Evolutionary conservation across 2,113 vertebrate species (phyloP), one percentile per base, ranked within the genome.

Genomic region (Sander lucioperca): DNA sequence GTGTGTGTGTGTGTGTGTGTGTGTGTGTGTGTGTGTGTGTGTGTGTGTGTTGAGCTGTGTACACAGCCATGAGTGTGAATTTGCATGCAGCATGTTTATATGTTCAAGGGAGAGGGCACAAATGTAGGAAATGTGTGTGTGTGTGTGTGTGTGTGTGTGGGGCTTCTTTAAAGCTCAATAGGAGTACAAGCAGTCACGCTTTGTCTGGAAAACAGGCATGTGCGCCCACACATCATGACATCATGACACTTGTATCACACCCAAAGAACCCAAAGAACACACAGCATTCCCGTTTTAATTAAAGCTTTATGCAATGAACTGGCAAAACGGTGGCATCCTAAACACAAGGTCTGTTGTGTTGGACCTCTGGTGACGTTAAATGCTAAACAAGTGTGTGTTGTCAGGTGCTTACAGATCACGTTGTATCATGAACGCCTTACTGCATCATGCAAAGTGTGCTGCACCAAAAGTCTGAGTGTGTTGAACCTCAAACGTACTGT

Each of bases 151-250:
- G 39, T 14, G 3, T 65, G 15, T 36, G 47, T 39, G 25, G 61
- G 30, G 30, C 30, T 33, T 33, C 30, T 33, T 33, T 33, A 73
- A 36, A 58, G 48, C 18, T 54, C 73, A 87, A 63, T 50, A 62
- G 70, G 73, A 33, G 62, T 54, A 43, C 45, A 64, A 69, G 74
- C 39, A 48, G 53, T 63, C 64, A 63, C 69, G 45, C 53, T 74
- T 76, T 83, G 63, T 80, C 73, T 67, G 19, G 23, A 67, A 72
- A 67, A 86, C 19, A 66, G n/a, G 45, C 73, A 45, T 45, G 15
- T 30, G 47, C 21, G 13, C 72, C 74, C n/a, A 70, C 27, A 50
- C 61, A 62, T 66, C 36, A 56, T 33, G 30, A 76, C 47, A 8
- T 15, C 54, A 16, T 21, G 39, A 72, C 30, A 83, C 51, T 51